phyloP scores from a whole-genome alignment of 2,797 vertebrate genomes.

The Fratercula arctica region DNA sequence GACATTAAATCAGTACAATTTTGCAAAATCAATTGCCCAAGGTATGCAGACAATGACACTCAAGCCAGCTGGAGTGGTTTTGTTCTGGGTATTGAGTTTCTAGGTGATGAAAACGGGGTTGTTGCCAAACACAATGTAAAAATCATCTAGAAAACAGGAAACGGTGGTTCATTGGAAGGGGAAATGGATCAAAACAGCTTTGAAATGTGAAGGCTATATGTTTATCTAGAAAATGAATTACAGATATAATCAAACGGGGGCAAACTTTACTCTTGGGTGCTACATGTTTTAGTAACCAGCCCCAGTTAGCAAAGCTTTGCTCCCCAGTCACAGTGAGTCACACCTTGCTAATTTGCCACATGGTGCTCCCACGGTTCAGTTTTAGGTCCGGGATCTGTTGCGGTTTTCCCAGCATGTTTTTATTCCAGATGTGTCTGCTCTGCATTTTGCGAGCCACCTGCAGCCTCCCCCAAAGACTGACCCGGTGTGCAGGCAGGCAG shows the following conservation, averaged over 20 bases:
- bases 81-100: slow-evolving; percentile 32
- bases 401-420: not conserved
- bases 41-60: not conserved
- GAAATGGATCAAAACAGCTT: not conserved
- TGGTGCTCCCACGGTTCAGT: not conserved
- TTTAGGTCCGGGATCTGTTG: not conserved
- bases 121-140: slow-evolving; percentile 61
- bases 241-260: not conserved
- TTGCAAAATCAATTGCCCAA: not conserved
- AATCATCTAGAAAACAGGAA: slow-evolving; percentile 68
- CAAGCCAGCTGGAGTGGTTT: slow-evolving; percentile 27
- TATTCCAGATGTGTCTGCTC: not conserved
- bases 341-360: not conserved
- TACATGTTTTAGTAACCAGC: not conserved
- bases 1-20: not conserved
- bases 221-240: not conserved
- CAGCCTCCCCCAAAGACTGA: not conserved
- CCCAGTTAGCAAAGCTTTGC: not conserved
- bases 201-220: not conserved
- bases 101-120: slow-evolving; percentile 51
- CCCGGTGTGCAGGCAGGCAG: not conserved
- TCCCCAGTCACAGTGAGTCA: not conserved
- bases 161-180: not conserved
- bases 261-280: not conserved
- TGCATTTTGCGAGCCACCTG: not conserved